Conservation (phyloP, 2,113 vertebrate species). For the Hemiscyllium ocellatum region DNA sequence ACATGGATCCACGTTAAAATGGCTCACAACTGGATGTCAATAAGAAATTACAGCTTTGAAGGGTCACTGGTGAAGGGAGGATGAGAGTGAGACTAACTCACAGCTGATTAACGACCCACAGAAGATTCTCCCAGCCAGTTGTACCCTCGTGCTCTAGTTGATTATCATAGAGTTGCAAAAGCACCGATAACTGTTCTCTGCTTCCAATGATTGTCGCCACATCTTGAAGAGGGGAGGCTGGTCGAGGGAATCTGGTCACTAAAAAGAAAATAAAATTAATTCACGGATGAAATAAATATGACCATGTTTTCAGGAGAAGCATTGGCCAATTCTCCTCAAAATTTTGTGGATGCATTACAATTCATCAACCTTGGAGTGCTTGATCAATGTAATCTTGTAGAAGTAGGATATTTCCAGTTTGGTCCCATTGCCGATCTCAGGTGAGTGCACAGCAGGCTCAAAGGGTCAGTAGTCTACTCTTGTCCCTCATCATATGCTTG, state of each 20-base stretch:
- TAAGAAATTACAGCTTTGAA: neutral
- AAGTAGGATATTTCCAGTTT: neutral
- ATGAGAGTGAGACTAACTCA: slow-evolving; percentile 57
- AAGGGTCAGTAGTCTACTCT: too few relatives aligned
- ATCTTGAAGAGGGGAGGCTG: slow-evolving; percentile 86
- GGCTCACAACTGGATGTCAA: neutral
- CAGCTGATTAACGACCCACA: slow-evolving; percentile 98
- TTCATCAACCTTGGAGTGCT: neutral
- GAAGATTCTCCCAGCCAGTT: slow-evolving; percentile 89
- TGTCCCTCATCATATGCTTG: too few relatives aligned
- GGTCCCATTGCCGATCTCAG: neutral
- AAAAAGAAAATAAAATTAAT: neutral
- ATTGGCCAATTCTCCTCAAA: neutral
- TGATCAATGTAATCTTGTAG: neutral
- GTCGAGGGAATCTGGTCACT: slow-evolving; percentile 94
- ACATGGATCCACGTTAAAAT: neutral
- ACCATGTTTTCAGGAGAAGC: neutral
- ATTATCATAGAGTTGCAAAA: slow-evolving; percentile 84
- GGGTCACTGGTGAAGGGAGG: neutral
- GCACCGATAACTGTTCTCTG: slow-evolving; percentile 74
- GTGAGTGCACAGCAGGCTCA: neutral
- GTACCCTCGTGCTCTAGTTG: slow-evolving; percentile 93
- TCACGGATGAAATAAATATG: neutral
- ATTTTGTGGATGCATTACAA: neutral
- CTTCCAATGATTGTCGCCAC: slow-evolving; percentile 87